These are phyloP conservation scores for Xestia rhomboidea DNA, from an alignment of 2,888 invertebrate genomes.

Conservation along the genomic window DNA sequence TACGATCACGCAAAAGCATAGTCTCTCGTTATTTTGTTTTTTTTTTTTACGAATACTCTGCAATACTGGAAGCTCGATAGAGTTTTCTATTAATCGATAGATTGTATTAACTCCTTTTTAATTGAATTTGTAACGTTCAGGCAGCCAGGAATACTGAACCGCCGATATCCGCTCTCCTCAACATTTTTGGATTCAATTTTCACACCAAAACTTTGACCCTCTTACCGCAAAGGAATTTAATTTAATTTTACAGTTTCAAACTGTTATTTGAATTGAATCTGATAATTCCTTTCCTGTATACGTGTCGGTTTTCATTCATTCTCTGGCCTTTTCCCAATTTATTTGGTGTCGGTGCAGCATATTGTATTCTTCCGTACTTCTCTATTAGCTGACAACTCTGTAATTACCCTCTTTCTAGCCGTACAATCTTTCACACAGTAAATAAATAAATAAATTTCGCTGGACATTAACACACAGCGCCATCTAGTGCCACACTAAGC, in stretches of 20 bases:
- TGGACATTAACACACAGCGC: no score
- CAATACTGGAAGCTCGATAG: not conserved
- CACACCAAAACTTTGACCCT: not conserved
- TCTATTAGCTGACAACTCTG: not conserved
- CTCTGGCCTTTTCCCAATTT: no score
- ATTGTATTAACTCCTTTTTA: not conserved
- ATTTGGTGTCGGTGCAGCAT: not conserved
- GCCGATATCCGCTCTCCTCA: not conserved
- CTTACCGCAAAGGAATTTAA: slow-evolving; percentile 34
- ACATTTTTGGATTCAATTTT: slow-evolving; percentile 25
- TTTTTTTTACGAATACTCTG: not conserved
- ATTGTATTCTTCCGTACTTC: not conserved
- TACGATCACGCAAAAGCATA: not conserved
- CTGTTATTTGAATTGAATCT: slow-evolving; percentile 19
- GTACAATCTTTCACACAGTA: not conserved
- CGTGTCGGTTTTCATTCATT: slow-evolving; percentile 27
- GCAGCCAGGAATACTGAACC: slow-evolving; percentile 4
- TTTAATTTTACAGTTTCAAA: slow-evolving; percentile 28
- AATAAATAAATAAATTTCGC: no score
- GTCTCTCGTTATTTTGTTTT: not conserved
- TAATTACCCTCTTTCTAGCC: not conserved
- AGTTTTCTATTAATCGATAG: not conserved
- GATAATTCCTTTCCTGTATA: slow-evolving; percentile 33
- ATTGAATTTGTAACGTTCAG: slow-evolving; percentile 20
- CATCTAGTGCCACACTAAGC: no score